Base-by-base conservation (phyloP, 2,888 invertebrate genomes). In the Scaptomyza caliginosa region DNA sequence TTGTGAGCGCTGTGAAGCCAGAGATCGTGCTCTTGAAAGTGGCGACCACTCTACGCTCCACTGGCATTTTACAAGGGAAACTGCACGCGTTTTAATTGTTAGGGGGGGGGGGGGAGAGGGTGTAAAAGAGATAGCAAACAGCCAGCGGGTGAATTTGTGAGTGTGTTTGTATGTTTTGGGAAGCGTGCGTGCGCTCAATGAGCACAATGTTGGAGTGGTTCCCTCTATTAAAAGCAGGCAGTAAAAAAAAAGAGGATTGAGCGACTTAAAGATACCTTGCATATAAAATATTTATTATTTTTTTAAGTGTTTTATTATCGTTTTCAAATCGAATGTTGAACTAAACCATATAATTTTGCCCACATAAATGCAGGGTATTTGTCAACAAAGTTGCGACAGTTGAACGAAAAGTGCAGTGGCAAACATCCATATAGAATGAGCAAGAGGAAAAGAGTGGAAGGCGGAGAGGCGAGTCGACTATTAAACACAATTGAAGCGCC, bases 401-500 rank as follows among this genome's bases (percentile, higher is more conserved):
- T 72, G 45, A 77, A 56, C 74, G 58, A 46, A 83, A 74, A 77
- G 76, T 58, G 78, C 82, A 82, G 75, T 67, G 69, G 73, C 71
- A 57, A 60, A 26, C 11, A 39, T 7, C 30, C 19, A 30, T 11
- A 42, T 11, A 42, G 23, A 28, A 10, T 24, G 19, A 1, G 48
- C n/a, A 8, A 3, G 10, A 32, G 26, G 3, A 11, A 2, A 8
- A 16, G 4, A 0, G 3, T n/a, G n/a, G 0, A 8, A 5, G 32
- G 4, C 10, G 5, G 24, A 34, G 3, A 19, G 24, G 26, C 48
- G 16, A 34, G 55, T 63, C 57, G 71, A 74, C 77, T 68, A 69
- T 83, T 83, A 83, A 83, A 72, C 59, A 60, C 84, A 80, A 80
- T 84, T 80, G 75, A 81, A 66, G 84, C 80, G 80, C 81, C 80